Conservation (phyloP, 2,888 invertebrate genomes). For the Leucoptera coffeella region DNA sequence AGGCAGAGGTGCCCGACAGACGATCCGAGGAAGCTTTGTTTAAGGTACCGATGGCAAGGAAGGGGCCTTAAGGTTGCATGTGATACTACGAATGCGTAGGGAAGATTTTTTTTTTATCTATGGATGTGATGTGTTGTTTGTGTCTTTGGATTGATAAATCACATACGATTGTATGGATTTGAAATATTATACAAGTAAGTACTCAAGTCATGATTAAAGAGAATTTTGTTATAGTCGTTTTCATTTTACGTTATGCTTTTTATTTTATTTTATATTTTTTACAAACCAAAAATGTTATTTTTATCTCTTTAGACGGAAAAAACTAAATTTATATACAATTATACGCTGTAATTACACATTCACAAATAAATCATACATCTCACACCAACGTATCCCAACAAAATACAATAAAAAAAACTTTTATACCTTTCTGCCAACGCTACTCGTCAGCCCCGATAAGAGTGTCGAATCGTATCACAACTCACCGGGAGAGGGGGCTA, state of each 20-base stretch:
- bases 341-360: no score
- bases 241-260: no score
- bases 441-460: conserved; percentile 24
- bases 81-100: conserved; percentile 6
- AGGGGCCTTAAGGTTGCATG: background rate
- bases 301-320: no score
- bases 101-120: conserved; percentile 1
- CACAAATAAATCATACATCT: no score
- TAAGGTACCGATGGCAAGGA: conserved; percentile 24
- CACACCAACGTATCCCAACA: no score
- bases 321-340: no score
- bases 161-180: background rate
- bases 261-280: no score
- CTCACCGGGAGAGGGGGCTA: conserved; percentile 14
- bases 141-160: background rate
- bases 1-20: conserved; percentile 48
- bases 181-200: background rate
- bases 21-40: conserved; percentile 47
- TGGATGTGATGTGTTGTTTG: background rate
- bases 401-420: background rate
- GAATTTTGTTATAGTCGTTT: no score
- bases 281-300: no score
- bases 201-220: no score
- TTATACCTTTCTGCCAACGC: conserved; percentile 15
- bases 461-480: conserved; percentile 43